Evolutionary conservation across 2,797 vertebrate species (phyloP).

Genomic region (Coendou prehensilis): DNA sequence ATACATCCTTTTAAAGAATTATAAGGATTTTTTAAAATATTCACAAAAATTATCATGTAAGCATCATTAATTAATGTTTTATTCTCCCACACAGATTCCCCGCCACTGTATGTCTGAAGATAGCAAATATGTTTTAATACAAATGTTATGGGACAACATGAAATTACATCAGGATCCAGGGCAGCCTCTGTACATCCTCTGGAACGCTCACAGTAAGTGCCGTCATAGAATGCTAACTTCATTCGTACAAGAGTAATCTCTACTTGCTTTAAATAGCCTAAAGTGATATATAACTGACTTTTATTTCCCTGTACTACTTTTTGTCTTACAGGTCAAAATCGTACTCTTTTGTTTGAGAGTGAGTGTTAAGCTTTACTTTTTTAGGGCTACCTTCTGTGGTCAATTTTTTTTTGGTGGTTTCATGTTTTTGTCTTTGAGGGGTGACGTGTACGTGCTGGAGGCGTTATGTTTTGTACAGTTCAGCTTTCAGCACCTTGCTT

Average conservation of each 20-base stretch:
- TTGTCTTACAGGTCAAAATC: constrained; percentile 97
- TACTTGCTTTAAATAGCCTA: constrained; percentile 60
- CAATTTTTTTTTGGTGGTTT: background rate
- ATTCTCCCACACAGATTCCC: constrained; percentile 89
- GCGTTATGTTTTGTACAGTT: constrained; percentile 58
- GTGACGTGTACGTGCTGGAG: constrained; percentile 37
- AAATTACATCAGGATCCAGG: constrained; percentile 97
- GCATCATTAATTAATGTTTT: constrained; percentile 67
- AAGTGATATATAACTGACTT: background rate
- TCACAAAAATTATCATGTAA: constrained; percentile 59
- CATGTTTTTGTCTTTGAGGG: constrained; percentile 55
- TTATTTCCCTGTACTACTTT: constrained; percentile 84
- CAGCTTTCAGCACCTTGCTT: constrained; percentile 74
- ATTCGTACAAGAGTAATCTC: constrained; percentile 17
- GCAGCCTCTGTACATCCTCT: constrained; percentile 96
- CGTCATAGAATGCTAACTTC: background rate
- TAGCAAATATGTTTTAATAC: constrained; percentile 98
- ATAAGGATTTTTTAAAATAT: constrained; percentile 36
- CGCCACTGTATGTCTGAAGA: constrained; percentile 95
- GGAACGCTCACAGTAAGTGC: constrained; percentile 97
- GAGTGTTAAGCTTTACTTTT: constrained; percentile 90
- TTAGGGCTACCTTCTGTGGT: constrained; percentile 66
- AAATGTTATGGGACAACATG: constrained; percentile 99
- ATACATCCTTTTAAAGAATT: background rate
- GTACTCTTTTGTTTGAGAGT: constrained; percentile 97